Evolutionary conservation across 2,888 invertebrate genomes (phyloP).

Genomic region (Piscicola geometra): DNA sequence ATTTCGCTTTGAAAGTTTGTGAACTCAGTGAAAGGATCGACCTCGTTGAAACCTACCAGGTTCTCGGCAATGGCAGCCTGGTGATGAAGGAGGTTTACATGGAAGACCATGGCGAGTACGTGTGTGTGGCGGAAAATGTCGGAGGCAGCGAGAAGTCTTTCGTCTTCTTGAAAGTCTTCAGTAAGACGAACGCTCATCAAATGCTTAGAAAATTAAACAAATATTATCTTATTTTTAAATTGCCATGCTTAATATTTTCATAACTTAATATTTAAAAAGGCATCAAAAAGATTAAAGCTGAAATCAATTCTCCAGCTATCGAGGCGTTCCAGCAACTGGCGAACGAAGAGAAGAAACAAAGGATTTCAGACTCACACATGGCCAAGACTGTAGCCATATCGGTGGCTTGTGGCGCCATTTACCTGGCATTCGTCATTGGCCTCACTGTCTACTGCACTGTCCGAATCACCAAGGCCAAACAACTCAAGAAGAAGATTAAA

Average conservation of each 20-base stretch:
- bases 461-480: conserved; percentile 48
- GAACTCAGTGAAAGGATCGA: too few species aligned
- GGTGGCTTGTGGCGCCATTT: conserved; percentile 83
- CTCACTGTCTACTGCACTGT: conserved; percentile 84
- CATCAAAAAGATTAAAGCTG: neutral
- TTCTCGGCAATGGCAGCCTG: conserved; percentile 75
- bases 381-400: conserved; percentile 87
- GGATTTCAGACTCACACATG: conserved; percentile 58
- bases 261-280: neutral
- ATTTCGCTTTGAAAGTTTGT: too few species aligned
- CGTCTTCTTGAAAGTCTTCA: conserved; percentile 71
- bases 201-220: conserved; percentile 1
- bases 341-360: neutral
- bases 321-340: conserved; percentile 24
- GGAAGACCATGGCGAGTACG: conserved; percentile 79
- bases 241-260: too few species aligned
- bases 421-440: conserved; percentile 83
- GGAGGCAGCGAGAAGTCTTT: conserved; percentile 80
- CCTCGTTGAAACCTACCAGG: too few species aligned
- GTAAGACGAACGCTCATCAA: conserved; percentile 59
- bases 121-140: conserved; percentile 89
- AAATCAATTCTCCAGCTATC: neutral
- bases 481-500: conserved; percentile 39
- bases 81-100: conserved; percentile 70
- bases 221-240: too few species aligned